phyloP scores from a whole-genome alignment of 2,888 invertebrate genomes.

The Pollenia amentaria region DNA sequence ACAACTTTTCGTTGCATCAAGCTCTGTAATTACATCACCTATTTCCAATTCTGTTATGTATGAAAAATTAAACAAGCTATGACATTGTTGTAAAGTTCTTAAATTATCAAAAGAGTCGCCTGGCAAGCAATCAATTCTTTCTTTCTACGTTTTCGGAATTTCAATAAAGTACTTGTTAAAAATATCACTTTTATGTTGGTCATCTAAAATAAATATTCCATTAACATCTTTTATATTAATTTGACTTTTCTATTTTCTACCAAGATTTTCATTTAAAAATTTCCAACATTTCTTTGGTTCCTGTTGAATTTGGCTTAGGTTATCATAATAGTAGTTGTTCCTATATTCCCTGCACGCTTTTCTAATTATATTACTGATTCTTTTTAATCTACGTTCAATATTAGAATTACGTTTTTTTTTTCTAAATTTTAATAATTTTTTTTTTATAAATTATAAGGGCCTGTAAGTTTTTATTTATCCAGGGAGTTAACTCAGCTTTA shows the following conservation, averaged over 20 bases:
- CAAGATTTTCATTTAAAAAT: not conserved
- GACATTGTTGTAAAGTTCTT: not conserved
- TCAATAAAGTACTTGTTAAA: not conserved
- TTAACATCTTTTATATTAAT: too few species aligned
- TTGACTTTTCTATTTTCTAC: too few species aligned
- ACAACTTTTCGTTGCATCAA: too few species aligned
- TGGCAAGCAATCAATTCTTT: too few species aligned
- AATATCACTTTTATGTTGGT: not conserved
- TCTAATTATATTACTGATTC: conserved; percentile 4
- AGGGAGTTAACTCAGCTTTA: not conserved
- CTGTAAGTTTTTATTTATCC: conserved; percentile 7
- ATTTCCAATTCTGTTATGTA: not conserved
- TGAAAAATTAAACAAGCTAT: not conserved
- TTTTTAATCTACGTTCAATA: not conserved
- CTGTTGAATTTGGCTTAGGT: not conserved
- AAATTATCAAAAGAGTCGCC: too few species aligned
- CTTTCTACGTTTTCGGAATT: too few species aligned
- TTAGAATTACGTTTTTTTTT: not conserved
- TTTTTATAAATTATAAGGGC: not conserved
- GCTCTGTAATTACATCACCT: not conserved
- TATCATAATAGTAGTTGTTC: not conserved
- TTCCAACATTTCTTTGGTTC: conserved; percentile 2
- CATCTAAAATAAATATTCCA: not conserved
- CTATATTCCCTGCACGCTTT: not conserved
- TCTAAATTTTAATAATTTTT: not conserved